Evolutionary conservation across 2,888 invertebrate genomes (phyloP), one percentile per base, ranked within the genome.

Genomic region (Salticus scenicus): DNA sequence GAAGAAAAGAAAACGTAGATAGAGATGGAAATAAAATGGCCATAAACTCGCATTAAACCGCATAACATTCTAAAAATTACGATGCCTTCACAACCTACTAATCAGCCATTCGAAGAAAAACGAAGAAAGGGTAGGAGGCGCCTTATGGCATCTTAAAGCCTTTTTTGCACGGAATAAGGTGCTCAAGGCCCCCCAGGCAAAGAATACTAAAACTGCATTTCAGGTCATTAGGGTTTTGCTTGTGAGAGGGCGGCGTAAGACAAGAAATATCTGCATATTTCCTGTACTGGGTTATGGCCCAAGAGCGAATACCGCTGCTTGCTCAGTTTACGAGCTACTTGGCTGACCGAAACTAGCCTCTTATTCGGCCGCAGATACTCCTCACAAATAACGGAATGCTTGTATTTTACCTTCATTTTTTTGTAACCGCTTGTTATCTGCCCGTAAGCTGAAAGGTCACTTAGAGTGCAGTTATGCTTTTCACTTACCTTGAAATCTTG

Each of bases 211-310:
- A 84, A 77, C 31, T 57, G 77, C 83, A 77, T 76, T 84, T 75
- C 57, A 66, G 72, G 83, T 84, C 83, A 84, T 84, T 84, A 84
- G 77, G 77, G 75, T 30, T 31, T 14, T 77, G 69, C 42, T 27
- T 24, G 33, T 31, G 28, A 20, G 76, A 66, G 76, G 82, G 76
- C 75, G 82, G 69, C 70, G 69, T 71, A 73, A 78, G 77, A 84
- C 51, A 73, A 77, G 77, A 82, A 77, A 84, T 84, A 84, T 84
- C 83, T 84, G 83, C 83, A 84, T 84, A 84, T 84, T 84, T 84
- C 83, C 77, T 72, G 77, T 73, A 77, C 77, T 73, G 67, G 77
- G 83, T 84, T 84, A 84, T 84, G 83, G 83, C 66, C 83, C 47
- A 67, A 72, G 77, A 73, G 83, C 83, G 83, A 84, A 84, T 84